Base-by-base conservation (phyloP, 2,113 vertebrate species). In the Psettodes erumei region DNA sequence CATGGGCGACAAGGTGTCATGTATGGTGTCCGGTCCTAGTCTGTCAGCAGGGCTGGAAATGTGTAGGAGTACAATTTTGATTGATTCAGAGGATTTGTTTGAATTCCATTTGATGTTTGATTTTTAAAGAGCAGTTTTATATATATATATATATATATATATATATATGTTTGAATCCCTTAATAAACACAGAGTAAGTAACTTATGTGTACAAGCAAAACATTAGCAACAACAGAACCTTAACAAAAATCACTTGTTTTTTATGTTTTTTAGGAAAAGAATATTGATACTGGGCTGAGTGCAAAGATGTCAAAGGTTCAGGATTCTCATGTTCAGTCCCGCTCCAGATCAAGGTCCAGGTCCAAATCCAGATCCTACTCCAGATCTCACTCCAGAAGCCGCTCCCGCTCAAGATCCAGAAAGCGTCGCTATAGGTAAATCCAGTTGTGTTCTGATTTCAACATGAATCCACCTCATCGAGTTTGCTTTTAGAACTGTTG, bases 341-440 rank as follows among this genome's bases (percentile, higher is more conserved):
- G 95, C 4, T 97, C 98, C 72, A 95, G 95, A 84, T 98, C 97
- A 0, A 94, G 94, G 0, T 97, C 97, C 0, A 89, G 95, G 12
- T 97, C 97, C 1, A 95, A 95, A 6, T 98, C 97, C 16, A 95
- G 97, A 0, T 98, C 98, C n/a, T 97, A 96, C 88, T 95, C 97
- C 0, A 96, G 98, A 1, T 99, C 98, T 55, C 95, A 95, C 10
- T 98, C 98, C 16, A 94, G 96, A 23, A 98, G 96, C 81, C 95
- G 94, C 6, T 99, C 97, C 0, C 91, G 97, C 15, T 99, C 97
- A 6, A 95, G 97, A 6, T 97, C 97, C 1, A 95, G 97, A 27
- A 99, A 99, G 12, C 96, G 96, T 68, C 96, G 96, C 1, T 96
- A 99, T 70, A 98, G 98, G 98, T 99, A 93, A 64, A 54, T 40